phyloP scores from a whole-genome alignment of 2,888 invertebrate species.

The Diaphora mendica region DNA sequence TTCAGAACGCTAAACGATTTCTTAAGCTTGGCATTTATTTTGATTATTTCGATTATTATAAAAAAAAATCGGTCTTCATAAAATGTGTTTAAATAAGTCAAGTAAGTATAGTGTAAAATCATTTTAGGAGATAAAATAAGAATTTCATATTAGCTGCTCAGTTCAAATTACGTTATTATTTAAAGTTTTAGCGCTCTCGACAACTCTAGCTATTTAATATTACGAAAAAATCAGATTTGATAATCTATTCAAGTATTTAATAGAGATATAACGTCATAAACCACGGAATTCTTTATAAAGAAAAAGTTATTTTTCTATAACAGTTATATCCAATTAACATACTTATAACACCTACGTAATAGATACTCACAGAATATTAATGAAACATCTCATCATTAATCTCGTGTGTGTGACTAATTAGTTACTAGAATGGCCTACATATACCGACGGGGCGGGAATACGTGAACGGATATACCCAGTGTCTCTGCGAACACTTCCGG shows the following conservation, averaged over 20 bases:
- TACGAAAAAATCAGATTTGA: not conserved
- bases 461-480: slow-evolving; percentile 59
- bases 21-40: not conserved
- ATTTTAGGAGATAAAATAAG: not conserved
- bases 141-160: not conserved
- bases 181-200: not conserved
- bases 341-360: slow-evolving; percentile 10
- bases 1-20: not conserved
- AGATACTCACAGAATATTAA: slow-evolving; percentile 33
- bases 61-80: too few relatives aligned
- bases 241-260: not conserved
- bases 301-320: not conserved
- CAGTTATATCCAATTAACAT: slow-evolving; percentile 3
- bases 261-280: not conserved
- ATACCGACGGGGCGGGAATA: slow-evolving; percentile 25
- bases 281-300: not conserved
- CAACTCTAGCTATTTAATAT: not conserved
- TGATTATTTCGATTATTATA: too few relatives aligned
- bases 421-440: slow-evolving; percentile 31
- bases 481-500: slow-evolving; percentile 69
- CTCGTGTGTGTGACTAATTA: slow-evolving; percentile 48
- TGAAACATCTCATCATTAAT: slow-evolving; percentile 35
- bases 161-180: not conserved
- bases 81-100: too few relatives aligned
- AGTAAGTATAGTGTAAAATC: too few relatives aligned